Conservation (phyloP, 2,113 vertebrate genomes). For the Oreochromis niloticus region DNA sequence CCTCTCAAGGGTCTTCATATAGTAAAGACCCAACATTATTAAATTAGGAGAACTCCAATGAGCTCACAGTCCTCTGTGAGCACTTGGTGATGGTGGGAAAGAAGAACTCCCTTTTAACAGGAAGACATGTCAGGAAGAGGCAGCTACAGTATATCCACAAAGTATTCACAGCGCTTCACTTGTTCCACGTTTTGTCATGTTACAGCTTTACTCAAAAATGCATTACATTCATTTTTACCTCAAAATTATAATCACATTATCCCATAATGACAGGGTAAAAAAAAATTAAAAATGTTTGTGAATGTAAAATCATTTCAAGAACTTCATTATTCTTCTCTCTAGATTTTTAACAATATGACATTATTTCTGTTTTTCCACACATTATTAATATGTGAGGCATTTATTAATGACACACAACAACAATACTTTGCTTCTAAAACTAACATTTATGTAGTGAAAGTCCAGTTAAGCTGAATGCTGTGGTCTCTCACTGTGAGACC, state of each 20-base stretch:
- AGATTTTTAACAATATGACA: not conserved
- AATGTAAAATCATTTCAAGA: not conserved
- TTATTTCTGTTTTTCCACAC: not conserved
- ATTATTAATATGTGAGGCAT: not conserved
- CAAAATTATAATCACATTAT: not conserved
- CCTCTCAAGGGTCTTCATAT: not conserved
- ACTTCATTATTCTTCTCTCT: not conserved
- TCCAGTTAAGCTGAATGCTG: not conserved
- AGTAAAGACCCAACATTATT: not conserved
- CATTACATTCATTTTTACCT: not conserved
- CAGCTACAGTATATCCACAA: not conserved
- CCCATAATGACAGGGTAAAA: not conserved
- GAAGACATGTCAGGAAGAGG: not conserved
- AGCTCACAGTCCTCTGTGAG: not conserved
- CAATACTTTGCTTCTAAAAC: not conserved
- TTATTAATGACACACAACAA: not conserved
- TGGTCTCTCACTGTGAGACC: not conserved
- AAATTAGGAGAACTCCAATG: not conserved
- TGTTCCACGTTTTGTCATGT: not conserved
- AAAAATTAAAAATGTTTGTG: fast-evolving
- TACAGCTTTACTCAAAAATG: not conserved
- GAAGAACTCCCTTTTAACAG: not conserved
- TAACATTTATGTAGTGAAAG: not conserved
- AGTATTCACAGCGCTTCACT: not conserved
- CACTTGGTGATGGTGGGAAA: not conserved